Percentiles rank a stretch among this genome's conserved stretches.
Conservation (phyloP, 2,888 invertebrate genomes). For the Tipula helvola region DNA sequence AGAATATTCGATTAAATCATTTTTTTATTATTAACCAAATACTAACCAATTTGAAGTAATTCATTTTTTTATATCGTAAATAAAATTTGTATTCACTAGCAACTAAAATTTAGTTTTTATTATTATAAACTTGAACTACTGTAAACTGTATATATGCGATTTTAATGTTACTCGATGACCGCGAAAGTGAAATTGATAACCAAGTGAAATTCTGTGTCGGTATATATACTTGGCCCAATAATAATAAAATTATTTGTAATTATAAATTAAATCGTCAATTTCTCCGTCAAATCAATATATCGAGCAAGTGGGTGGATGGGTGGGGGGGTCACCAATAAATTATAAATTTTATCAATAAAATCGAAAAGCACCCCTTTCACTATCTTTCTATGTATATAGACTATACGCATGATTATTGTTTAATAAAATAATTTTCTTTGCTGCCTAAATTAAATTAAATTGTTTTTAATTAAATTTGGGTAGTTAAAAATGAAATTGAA, state of each 20-base stretch:
- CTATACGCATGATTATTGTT: background rate
- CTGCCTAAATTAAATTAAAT: background rate
- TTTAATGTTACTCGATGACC: background rate
- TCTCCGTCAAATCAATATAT: background rate
- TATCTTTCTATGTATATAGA: background rate
- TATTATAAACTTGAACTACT: background rate
- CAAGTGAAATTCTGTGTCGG: background rate
- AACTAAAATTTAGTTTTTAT: background rate
- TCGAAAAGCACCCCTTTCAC: background rate
- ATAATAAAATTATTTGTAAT: background rate
- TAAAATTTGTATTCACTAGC: background rate
- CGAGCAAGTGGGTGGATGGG: background rate
- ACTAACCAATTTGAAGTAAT: background rate
- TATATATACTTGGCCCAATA: background rate
- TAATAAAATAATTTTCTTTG: background rate
- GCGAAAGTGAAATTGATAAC: background rate
- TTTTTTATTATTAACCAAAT: background rate
- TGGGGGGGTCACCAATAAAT: background rate
- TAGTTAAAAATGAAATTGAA: background rate
- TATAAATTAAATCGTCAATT: background rate
- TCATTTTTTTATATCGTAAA: background rate
- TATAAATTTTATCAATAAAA: background rate
- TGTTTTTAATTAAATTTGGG: background rate
- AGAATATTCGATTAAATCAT: background rate
- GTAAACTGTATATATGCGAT: background rate